Evolutionary conservation across 2,113 vertebrate species (phyloP).

Genomic region (Formicarius rufipectus): DNA sequence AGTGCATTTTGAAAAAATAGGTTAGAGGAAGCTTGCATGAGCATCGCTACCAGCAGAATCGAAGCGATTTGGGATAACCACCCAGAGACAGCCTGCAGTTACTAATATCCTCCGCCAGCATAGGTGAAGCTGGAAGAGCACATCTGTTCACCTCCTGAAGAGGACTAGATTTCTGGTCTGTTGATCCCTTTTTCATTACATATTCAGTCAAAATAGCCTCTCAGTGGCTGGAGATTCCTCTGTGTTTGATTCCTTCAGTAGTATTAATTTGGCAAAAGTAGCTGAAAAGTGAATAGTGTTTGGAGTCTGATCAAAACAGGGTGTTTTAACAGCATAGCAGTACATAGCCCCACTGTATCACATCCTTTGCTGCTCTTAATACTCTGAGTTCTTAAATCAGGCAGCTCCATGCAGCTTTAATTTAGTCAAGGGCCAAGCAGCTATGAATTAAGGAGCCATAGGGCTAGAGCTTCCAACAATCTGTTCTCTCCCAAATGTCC

Average conservation of each 20-base stretch:
- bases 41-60: not conserved
- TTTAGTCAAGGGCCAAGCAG: constrained; percentile 66
- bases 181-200: constrained; percentile 57
- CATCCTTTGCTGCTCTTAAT: constrained; percentile 27
- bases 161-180: constrained; percentile 58
- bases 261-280: constrained; percentile 35
- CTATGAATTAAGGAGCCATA: constrained; percentile 59
- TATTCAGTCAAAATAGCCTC: constrained; percentile 36
- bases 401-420: constrained; percentile 59
- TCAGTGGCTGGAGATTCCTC: constrained; percentile 15
- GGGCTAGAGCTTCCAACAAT: constrained; percentile 60
- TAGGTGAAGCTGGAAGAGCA: constrained; percentile 49
- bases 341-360: not conserved
- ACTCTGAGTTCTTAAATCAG: constrained; percentile 50
- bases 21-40: not conserved
- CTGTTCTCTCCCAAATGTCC: constrained; percentile 65
- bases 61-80: constrained; percentile 48
- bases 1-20: not conserved
- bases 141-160: constrained; percentile 68
- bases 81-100: constrained; percentile 12
- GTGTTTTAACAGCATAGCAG: not conserved
- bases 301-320: constrained; percentile 6
- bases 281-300: not conserved
- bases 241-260: constrained; percentile 1
- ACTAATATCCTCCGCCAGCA: constrained; percentile 34